Evolutionary conservation across 2,113 vertebrate genomes (phyloP).

Genomic region (Sturnira hondurensis): DNA sequence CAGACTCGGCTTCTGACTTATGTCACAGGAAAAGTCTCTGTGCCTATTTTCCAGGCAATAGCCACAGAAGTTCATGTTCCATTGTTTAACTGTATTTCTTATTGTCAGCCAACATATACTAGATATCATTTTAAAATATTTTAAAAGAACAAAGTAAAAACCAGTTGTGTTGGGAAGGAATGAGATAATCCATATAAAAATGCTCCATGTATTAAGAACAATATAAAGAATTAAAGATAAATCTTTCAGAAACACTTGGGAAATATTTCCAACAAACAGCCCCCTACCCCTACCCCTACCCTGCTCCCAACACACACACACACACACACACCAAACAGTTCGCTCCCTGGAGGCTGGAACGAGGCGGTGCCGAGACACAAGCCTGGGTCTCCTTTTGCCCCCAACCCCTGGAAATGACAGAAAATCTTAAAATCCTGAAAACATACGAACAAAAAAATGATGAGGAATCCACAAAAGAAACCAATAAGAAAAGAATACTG

Average conservation of each 20-base stretch:
- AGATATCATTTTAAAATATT: conserved; percentile 1
- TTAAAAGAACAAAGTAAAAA: neutral
- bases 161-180: neutral
- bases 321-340: neutral
- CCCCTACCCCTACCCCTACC: too few relatives aligned
- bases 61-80: neutral
- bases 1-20: neutral
- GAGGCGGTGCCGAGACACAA: neutral
- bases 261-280: neutral
- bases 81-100: conserved; percentile 2
- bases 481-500: neutral
- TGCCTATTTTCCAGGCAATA: neutral
- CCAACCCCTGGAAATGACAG: neutral
- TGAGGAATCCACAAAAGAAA: neutral
- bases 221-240: neutral
- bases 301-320: too few relatives aligned
- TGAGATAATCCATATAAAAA: neutral
- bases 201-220: neutral
- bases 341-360: neutral
- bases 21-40: neutral
- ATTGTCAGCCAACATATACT: neutral
- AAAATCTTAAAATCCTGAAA: neutral
- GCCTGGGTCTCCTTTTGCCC: neutral
- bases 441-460: neutral
- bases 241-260: neutral